Percentiles rank a stretch among this genome's conserved stretches.
These are phyloP conservation scores for Heliconius aoede DNA, from an alignment of 2,888 invertebrate genomes.

Conservation along the genomic window DNA sequence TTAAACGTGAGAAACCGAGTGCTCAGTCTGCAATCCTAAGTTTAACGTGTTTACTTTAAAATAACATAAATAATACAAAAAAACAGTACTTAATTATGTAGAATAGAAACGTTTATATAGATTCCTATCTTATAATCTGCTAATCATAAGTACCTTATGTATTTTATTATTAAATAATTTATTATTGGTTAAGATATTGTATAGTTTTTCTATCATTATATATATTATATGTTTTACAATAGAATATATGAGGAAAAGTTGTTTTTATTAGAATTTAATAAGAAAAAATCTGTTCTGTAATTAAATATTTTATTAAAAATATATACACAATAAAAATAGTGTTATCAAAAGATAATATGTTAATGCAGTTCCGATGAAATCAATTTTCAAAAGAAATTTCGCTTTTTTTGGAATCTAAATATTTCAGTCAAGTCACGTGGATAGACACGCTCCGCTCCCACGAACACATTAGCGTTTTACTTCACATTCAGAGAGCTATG, in stretches of 20 bases:
- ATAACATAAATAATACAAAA: background rate
- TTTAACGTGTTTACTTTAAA: background rate
- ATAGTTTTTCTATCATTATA: too few relatives aligned
- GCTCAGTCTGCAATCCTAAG: background rate
- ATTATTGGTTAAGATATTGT: background rate
- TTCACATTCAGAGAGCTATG: conserved; percentile 6
- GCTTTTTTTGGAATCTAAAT: background rate
- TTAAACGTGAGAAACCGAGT: too few relatives aligned
- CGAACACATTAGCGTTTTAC: conserved; percentile 11
- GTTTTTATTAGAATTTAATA: too few relatives aligned
- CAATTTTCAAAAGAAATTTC: background rate
- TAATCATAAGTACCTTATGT: background rate
- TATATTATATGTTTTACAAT: too few relatives aligned
- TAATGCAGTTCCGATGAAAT: background rate
- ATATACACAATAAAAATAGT: background rate
- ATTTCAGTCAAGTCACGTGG: conserved; percentile 1
- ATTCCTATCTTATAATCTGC: background rate
- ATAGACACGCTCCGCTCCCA: conserved; percentile 17
- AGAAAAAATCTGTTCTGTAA: too few relatives aligned
- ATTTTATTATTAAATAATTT: background rate
- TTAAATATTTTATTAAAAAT: too few relatives aligned
- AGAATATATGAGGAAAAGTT: background rate
- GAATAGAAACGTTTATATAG: background rate
- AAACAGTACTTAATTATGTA: background rate
- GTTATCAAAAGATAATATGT: background rate